Evolutionary conservation across 2,113 vertebrate genomes (phyloP).

Genomic region (Syrmaticus mikado): DNA sequence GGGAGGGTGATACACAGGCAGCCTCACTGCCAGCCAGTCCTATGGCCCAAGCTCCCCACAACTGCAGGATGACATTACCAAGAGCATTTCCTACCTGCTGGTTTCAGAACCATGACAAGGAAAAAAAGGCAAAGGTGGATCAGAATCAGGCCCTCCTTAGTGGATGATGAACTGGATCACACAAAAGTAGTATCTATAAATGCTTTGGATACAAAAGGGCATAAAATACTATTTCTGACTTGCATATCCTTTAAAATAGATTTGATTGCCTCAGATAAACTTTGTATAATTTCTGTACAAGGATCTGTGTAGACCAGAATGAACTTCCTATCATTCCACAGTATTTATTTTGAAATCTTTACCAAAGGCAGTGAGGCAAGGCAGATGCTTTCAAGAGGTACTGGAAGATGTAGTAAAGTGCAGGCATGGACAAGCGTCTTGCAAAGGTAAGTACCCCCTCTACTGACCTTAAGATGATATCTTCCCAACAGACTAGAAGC

Average conservation of each 20-base stretch:
- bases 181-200: neutral
- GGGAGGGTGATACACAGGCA: accelerated
- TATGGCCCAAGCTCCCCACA: neutral
- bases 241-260: neutral
- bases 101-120: neutral
- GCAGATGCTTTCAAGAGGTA: neutral
- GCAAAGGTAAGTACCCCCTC: slow-evolving; percentile 8
- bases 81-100: neutral
- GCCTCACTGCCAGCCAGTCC: neutral
- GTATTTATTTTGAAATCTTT: neutral
- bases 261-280: neutral
- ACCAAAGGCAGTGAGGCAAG: neutral
- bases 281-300: neutral
- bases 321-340: neutral
- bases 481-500: neutral
- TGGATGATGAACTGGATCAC: neutral
- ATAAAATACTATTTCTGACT: neutral
- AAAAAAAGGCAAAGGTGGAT: neutral
- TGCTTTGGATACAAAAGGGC: neutral
- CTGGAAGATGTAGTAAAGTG: neutral
- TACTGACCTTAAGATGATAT: slow-evolving; percentile 1
- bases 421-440: neutral
- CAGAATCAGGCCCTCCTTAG: neutral
- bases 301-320: accelerated
- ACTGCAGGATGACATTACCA: neutral